Evolutionary conservation across 2,888 invertebrate genomes (phyloP), one percentile per base, ranked within the genome.

Genomic region (Thera obeliscata): DNA sequence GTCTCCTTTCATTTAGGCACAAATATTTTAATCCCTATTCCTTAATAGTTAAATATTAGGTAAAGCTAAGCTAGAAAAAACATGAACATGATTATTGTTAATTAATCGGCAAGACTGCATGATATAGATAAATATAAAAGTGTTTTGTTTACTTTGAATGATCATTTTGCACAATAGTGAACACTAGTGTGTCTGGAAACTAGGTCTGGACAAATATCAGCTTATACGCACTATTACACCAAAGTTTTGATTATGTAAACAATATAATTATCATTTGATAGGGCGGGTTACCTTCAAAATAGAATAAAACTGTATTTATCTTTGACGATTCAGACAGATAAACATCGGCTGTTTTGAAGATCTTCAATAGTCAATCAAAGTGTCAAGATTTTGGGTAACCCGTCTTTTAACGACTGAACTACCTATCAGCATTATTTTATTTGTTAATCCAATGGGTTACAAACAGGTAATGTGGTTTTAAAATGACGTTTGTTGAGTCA

Each of bases 1-100:
- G 70, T 72, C 70, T 71, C 73, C 70, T 64, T 69, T 59, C 67
- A 71, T 69, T 49, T 59, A 62, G 62, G 56, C 56, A 67, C 59
- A 58, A 64, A 66, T 62, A 56, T 48, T 60, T 66, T 66, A 41
- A 56, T 48, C 52, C 64, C 8, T 46, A 5, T 36, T 50, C 59
- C 43, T 52, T 61, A 50, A 55, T 50, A 59, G 12, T 54, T 43
- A 61, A 48, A 59, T 12, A 46, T 57, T 66, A 67, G 49, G 33
- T 62, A 33, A 54, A 58, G 54, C 49, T 22, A 55, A 50, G 8
- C 38, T 58, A 61, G 12, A 64, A 5, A 59, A 63, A 33, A 38
- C 5, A 56, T 22, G n/a, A 54, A 61, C 52, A 52, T 46, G 22
- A 43, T 4, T 43, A 38, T 9, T 46, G 56, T 61, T 36, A 57